Conservation (phyloP, 2,888 invertebrate genomes). For the Drosophila mimetica region DNA sequence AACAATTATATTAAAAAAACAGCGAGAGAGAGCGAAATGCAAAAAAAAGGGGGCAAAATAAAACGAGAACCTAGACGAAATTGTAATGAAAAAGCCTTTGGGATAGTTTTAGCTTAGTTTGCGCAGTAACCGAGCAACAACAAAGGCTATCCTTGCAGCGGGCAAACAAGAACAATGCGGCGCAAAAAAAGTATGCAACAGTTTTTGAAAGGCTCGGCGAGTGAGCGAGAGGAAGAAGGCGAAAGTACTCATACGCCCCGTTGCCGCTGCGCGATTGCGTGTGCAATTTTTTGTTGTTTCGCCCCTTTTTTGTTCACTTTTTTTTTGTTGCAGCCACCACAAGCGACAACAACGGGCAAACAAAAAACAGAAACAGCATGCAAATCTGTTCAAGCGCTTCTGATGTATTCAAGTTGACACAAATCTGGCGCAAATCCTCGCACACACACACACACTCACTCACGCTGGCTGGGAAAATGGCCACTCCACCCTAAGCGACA, state of each 20-base stretch:
- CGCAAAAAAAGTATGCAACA: conserved; percentile 66
- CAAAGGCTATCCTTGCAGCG: conserved; percentile 52
- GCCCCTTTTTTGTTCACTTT: conserved; percentile 15
- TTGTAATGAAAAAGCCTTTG: conserved; percentile 75
- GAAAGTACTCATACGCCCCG: conserved; percentile 63
- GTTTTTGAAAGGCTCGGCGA: conserved; percentile 54
- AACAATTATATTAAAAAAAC: conserved; percentile 62
- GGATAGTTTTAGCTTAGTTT: conserved; percentile 60
- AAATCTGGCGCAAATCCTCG: conserved; percentile 77
- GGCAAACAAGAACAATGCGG: conserved; percentile 38
- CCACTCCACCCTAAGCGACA: conserved; percentile 66
- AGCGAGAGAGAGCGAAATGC: conserved; percentile 12
- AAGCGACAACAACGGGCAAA: conserved; percentile 28
- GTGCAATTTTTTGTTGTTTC: conserved; percentile 51
- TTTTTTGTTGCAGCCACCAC: conserved; percentile 55
- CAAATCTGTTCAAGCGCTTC: conserved; percentile 70
- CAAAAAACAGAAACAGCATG: conserved; percentile 44
- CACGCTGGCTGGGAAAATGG: conserved; percentile 34
- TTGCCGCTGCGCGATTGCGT: conserved; percentile 66
- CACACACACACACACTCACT: conserved; percentile 34
- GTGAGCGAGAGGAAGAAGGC: conserved; percentile 2
- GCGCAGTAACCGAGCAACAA: conserved; percentile 49
- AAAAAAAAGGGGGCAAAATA: conserved; percentile 15
- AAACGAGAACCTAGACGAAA: conserved; percentile 42
- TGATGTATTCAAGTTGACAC: conserved; percentile 80